A percentile compares a stretch with the other conserved stretches of the same genome.
Evolutionary conservation across 1,140 invertebrate species (phyloP).

Genomic region (Drosophila rhopaloa): DNA sequence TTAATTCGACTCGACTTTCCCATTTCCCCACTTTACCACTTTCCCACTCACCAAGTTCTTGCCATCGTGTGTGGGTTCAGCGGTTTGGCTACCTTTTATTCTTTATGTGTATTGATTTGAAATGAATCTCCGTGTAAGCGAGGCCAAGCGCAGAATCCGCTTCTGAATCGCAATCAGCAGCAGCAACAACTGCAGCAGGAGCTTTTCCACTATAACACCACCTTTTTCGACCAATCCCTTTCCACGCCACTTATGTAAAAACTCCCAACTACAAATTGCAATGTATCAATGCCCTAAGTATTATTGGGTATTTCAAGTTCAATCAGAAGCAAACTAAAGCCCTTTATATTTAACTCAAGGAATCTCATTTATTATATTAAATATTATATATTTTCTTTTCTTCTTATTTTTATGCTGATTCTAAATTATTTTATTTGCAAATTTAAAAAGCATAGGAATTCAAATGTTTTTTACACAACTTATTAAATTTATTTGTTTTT

Average conservation of each 20-base stretch:
- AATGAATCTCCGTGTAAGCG: conserved; percentile 77
- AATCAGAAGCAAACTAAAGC: background rate
- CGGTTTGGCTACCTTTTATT: conserved; percentile 63
- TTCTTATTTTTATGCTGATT: too few species aligned
- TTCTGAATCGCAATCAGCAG: conserved; percentile 14
- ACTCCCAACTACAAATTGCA: conserved; percentile 22
- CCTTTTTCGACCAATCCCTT: background rate
- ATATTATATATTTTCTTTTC: too few species aligned
- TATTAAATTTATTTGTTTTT: too few species aligned
- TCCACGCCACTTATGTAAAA: conserved; percentile 6
- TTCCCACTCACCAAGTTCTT: background rate
- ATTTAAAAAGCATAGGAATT: background rate
- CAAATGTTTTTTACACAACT: background rate
- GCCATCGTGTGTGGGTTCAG: conserved; percentile 39
- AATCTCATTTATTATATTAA: too few species aligned
- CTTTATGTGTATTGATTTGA: conserved; percentile 82
- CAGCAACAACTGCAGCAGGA: conserved; percentile 6
- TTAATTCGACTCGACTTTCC: conserved; percentile 9
- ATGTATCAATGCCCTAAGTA: conserved; percentile 7
- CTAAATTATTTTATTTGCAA: too few species aligned
- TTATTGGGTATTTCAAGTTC: background rate
- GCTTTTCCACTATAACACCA: conserved; percentile 14
- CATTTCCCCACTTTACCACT: background rate
- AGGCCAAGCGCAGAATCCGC: conserved; percentile 49
- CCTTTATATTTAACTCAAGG: too few species aligned